Evolutionary conservation across 2,888 invertebrate genomes (phyloP).

Genomic region (Bombyx huttoni): DNA sequence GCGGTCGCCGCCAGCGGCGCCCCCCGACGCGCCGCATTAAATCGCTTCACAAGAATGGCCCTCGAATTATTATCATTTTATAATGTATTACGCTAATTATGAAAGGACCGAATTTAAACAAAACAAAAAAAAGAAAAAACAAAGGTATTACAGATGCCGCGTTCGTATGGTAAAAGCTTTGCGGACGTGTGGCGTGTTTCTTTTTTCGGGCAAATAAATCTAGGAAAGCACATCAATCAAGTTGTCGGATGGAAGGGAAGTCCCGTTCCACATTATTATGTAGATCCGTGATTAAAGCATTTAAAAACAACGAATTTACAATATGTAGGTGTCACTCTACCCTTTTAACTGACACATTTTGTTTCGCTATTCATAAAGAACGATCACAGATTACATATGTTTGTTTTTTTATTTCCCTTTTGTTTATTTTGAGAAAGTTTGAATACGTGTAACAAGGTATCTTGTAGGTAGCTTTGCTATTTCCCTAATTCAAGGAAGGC

Average conservation of each 20-base stretch:
- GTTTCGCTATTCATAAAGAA: slow-evolving; percentile 7
- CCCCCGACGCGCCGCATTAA: slow-evolving; percentile 58
- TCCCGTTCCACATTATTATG: slow-evolving; percentile 61
- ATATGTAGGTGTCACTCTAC: slow-evolving; percentile 41
- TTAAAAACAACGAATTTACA: slow-evolving; percentile 59
- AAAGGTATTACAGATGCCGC: slow-evolving; percentile 57
- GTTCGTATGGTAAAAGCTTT: slow-evolving; percentile 51
- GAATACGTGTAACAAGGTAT: no score
- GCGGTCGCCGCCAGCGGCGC: slow-evolving; percentile 62
- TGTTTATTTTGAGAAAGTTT: no score
- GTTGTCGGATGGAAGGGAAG: slow-evolving; percentile 65
- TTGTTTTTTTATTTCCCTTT: no score
- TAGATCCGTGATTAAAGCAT: slow-evolving; percentile 64
- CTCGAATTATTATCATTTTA: slow-evolving; percentile 68
- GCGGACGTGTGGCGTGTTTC: slow-evolving; percentile 58
- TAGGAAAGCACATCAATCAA: slow-evolving; percentile 68
- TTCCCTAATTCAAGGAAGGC: no score
- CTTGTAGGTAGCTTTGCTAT: no score
- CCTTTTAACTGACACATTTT: slow-evolving; percentile 37
- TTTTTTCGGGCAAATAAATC: slow-evolving; percentile 62
- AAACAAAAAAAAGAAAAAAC: slow-evolving; percentile 28
- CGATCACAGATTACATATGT: slow-evolving; percentile 9
- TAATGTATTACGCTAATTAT: slow-evolving; percentile 73
- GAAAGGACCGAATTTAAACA: slow-evolving; percentile 55
- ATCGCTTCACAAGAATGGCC: slow-evolving; percentile 63